These are phyloP conservation scores for Ochotona princeps DNA, from an alignment of 2,113 vertebrate species.

Conservation along the genomic window DNA sequence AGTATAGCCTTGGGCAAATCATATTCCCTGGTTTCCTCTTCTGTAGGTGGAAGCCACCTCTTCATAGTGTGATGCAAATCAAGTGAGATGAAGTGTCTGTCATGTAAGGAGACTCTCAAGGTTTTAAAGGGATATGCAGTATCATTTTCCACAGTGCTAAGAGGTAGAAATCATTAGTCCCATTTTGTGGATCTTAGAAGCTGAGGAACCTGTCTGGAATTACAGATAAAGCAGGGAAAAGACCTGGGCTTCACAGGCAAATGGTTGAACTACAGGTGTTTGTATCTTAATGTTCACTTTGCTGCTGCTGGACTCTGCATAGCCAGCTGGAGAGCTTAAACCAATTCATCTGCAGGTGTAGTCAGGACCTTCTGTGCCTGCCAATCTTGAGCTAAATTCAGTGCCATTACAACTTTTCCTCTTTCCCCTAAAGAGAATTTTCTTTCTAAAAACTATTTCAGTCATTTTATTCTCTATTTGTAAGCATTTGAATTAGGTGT, in stretches of 20 bases:
- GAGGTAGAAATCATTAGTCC: not conserved
- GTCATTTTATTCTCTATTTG: not conserved
- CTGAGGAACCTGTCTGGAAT: not conserved
- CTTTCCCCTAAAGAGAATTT: not conserved
- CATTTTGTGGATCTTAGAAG: conserved; percentile 10
- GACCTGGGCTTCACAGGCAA: not conserved
- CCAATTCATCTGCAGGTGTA: not conserved
- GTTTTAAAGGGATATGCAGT: not conserved
- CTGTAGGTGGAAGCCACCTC: not conserved
- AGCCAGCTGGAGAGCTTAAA: not conserved
- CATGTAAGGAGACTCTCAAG: not conserved
- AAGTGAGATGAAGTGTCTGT: not conserved
- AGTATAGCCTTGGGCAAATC: not conserved
- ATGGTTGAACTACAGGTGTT: not conserved
- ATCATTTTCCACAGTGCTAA: not conserved
- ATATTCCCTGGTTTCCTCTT: not conserved
- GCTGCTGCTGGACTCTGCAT: not conserved
- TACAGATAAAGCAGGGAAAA: not conserved
- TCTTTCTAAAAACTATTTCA: not conserved
- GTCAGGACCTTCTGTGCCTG: not conserved
- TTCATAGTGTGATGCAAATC: not conserved
- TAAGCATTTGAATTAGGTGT: not conserved
- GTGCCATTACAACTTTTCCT: not conserved
- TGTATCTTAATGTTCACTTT: not conserved
- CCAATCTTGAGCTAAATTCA: not conserved